Evolutionary conservation across 2,797 vertebrate species (phyloP).

Genomic region (Leptodactylus fallax): DNA sequence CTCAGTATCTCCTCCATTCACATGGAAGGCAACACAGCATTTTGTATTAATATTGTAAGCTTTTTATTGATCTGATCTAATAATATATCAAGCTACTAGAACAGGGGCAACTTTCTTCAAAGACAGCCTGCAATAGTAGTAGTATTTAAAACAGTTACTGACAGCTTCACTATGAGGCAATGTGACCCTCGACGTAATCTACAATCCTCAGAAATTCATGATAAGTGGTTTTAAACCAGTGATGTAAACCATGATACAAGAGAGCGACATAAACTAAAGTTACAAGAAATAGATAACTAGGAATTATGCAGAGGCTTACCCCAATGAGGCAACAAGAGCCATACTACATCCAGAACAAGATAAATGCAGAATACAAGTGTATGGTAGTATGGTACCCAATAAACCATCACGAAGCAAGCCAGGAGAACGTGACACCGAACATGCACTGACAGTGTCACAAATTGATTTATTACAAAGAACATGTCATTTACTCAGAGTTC

Average conservation of each 20-base stretch:
- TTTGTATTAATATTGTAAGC: not conserved
- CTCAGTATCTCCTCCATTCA: not conserved
- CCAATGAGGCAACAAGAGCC: not conserved
- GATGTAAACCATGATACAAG: conserved; percentile 5
- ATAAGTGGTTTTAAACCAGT: not conserved
- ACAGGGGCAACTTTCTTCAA: too few species aligned
- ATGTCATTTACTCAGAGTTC: conserved; percentile 18
- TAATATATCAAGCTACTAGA: not conserved
- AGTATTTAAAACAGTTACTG: not conserved
- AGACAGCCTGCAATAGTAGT: too few species aligned
- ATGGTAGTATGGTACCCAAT: not conserved
- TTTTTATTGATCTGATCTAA: not conserved
- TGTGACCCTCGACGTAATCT: not conserved
- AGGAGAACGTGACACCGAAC: conserved; percentile 23
- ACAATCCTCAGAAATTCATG: not conserved
- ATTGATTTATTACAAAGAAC: conserved; percentile 21
- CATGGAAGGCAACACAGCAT: not conserved
- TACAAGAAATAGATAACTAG: too few species aligned
- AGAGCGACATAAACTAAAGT: conserved; percentile 7
- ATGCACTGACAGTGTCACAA: not conserved
- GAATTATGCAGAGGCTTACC: not conserved
- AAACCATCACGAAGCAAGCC: not conserved
- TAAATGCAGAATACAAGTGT: not conserved
- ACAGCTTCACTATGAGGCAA: not conserved
- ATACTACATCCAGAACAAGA: not conserved